phyloP scores from a whole-genome alignment of 2,888 invertebrate species.

The Adelphocoris suturalis region DNA sequence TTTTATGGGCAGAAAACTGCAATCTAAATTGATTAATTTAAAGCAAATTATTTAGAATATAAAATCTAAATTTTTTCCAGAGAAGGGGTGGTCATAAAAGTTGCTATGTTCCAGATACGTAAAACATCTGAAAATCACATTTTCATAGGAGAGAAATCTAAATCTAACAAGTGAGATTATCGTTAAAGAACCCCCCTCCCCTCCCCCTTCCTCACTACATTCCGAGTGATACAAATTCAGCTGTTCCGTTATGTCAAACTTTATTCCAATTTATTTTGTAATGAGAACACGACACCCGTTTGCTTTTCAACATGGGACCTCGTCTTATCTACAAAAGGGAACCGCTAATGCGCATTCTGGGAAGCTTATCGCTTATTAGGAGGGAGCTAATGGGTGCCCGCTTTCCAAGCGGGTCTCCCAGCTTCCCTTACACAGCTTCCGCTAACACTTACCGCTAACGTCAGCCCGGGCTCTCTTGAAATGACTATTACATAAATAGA shows the following conservation, averaged over 20 bases:
- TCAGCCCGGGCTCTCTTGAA: not conserved
- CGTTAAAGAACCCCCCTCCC: too few species aligned
- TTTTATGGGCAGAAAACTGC: too few species aligned
- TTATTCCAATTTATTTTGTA: not conserved
- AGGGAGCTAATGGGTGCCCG: conserved; percentile 45
- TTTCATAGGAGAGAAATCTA: too few species aligned
- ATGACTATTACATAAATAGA: not conserved
- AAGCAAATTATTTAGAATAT: too few species aligned
- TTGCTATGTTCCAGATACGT: too few species aligned
- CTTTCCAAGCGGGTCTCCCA: not conserved
- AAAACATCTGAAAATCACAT: too few species aligned
- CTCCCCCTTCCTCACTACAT: too few species aligned
- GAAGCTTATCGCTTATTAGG: conserved; percentile 63
- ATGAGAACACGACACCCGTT: conserved; percentile 13
- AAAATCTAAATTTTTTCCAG: too few species aligned
- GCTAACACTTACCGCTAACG: conserved; percentile 25
- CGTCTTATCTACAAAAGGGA: conserved; percentile 62
- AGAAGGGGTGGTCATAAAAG: too few species aligned
- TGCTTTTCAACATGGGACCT: not conserved
- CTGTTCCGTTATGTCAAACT: not conserved
- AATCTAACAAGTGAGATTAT: too few species aligned
- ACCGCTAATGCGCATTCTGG: conserved; percentile 64
- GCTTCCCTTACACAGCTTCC: conserved; percentile 11
- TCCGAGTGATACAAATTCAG: too few species aligned
- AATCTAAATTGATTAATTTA: too few species aligned